These are phyloP conservation scores for Ailurus styani DNA, from an alignment of 2,113 vertebrate genomes.

Conservation along the genomic window DNA sequence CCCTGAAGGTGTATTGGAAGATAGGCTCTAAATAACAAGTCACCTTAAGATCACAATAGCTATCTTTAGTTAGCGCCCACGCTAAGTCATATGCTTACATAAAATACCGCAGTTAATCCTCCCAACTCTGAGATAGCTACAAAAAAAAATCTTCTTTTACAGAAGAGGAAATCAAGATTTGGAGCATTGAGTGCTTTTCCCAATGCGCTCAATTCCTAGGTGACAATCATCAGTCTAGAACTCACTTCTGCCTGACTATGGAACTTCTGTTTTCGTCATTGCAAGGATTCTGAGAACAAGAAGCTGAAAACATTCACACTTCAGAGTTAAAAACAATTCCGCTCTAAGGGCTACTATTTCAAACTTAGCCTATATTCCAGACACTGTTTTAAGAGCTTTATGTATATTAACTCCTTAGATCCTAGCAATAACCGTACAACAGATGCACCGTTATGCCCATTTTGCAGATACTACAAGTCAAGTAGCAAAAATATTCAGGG, in stretches of 20 bases:
- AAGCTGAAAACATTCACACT: not conserved
- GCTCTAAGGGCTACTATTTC: not conserved
- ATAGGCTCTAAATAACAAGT: not conserved
- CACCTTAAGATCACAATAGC: not conserved
- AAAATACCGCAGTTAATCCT: not conserved
- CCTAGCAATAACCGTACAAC: not conserved
- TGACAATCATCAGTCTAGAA: not conserved
- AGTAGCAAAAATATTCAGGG: not conserved
- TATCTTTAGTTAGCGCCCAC: not conserved
- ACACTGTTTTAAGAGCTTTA: not conserved
- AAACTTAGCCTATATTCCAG: not conserved
- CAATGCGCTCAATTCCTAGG: not conserved
- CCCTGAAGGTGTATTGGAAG: not conserved
- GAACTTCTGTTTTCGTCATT: not conserved
- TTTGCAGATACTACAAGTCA: not conserved
- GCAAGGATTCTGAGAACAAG: not conserved
- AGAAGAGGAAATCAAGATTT: not conserved
- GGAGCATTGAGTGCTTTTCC: not conserved
- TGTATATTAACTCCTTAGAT: not conserved
- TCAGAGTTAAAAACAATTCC: not conserved
- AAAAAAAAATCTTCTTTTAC: not conserved
- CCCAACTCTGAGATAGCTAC: not conserved
- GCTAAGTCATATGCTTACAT: not conserved
- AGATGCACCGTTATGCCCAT: not conserved
- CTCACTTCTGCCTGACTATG: not conserved